These are phyloP conservation scores for Oceanodroma leucorhoa DNA, from an alignment of 2,797 vertebrate species.

Conservation along the genomic window DNA sequence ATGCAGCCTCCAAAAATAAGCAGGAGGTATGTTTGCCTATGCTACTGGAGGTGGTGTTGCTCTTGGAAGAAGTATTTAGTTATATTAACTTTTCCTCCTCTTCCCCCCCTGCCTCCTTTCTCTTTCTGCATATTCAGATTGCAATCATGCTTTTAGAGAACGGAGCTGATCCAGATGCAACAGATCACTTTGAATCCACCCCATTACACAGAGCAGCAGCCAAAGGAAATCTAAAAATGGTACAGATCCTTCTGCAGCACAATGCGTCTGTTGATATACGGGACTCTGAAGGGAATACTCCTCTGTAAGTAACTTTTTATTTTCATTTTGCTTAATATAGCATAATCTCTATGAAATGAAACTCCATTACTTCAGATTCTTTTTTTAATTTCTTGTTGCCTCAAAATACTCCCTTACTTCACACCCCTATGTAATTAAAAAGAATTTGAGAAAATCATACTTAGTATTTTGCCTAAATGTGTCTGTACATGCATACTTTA, in stretches of 20 bases:
- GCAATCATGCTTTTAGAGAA: conserved; percentile 89
- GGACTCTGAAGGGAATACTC: conserved; percentile 94
- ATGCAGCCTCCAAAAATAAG: conserved; percentile 93
- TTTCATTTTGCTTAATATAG: neutral
- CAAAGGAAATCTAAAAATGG: conserved; percentile 91
- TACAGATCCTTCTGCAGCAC: conserved; percentile 91
- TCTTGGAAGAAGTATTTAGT: neutral
- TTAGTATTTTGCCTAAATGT: neutral
- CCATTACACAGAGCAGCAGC: conserved; percentile 92
- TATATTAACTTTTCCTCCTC: neutral
- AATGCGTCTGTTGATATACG: conserved; percentile 92
- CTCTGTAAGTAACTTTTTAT: conserved; percentile 83
- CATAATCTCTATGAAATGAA: neutral
- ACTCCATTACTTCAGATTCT: neutral
- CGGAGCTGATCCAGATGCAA: conserved; percentile 88
- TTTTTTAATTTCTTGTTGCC: neutral
- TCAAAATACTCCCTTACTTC: neutral
- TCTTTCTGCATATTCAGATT: conserved; percentile 77
- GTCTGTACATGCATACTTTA: neutral
- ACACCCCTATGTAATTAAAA: neutral
- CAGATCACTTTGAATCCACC: conserved; percentile 89
- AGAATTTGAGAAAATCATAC: neutral
- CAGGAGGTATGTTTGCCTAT: conserved; percentile 81
- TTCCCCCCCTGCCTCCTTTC: fast-evolving
- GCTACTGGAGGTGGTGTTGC: neutral